Evolutionary conservation across 2,797 vertebrate genomes (phyloP), one percentile per base, ranked within the genome.

Genomic region (Acanthis flammea): DNA sequence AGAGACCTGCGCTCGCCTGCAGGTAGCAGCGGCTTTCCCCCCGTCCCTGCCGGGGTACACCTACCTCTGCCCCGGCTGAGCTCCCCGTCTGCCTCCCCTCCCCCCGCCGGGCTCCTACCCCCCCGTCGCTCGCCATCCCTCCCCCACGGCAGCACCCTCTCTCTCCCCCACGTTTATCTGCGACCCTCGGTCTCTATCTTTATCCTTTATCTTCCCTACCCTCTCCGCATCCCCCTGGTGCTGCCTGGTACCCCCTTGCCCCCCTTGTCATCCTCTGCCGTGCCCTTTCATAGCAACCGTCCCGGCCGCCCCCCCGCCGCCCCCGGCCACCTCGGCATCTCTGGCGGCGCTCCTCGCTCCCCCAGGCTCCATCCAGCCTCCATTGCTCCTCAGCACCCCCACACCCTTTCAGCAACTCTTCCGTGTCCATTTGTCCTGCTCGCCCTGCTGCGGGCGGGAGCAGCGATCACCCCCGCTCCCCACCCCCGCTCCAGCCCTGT

Each of bases 371-470:
- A 78, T 91, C 58, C 51, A 80, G 79, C 79, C 88, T 91, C 79
- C 79, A 76, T 88, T 61, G 70, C 88, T 72, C 44, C 76, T 82
- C 45, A 27, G 66, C 55, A 86, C 57, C 71, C 76, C 41, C 76
- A 55, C 80, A 53, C 65, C 80, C 71, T 53, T 73, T 73, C 60
- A n/a, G 21, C 71, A 94, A 92, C 92, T 94, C 92, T 89, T 91
- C 60, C 75, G 80, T 67, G 85, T 72, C 85, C 80, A 41, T 94
- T 73, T 63, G 85, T 86, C 61, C 72, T 81, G 72, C 76, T 75
- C 62, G 57, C 68, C 67, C 78, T 42, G 45, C 91, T 41, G 80
- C 60, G 58, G 66, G 58, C 57, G 42, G 33, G 35, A 75, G n/a
- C 63, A 13, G 48, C 28, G 39, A 12, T 39, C 85, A 12, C 17